Percentiles rank a stretch among this genome's conserved stretches.
Conservation (phyloP, 2,888 invertebrate genomes). For the Helobdella robusta region DNA sequence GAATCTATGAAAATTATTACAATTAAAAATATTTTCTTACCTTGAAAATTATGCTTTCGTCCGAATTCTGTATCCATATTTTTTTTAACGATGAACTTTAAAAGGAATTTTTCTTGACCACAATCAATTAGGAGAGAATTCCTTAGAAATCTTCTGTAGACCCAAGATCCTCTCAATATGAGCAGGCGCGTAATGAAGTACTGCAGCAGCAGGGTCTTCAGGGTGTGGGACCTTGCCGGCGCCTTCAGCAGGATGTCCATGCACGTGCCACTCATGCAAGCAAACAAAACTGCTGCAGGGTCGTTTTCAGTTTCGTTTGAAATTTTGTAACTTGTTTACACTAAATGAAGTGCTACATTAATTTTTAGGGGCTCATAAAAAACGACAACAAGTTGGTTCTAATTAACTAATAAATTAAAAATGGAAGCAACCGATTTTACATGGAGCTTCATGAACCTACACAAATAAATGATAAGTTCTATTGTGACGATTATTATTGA, state of each 20-base stretch:
- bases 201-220: constrained; percentile 30
- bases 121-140: background rate
- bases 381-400: no score
- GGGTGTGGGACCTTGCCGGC: constrained; percentile 32
- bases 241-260: constrained; percentile 23
- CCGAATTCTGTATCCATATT: constrained; percentile 31
- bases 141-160: constrained; percentile 9
- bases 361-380: no score
- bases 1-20: background rate
- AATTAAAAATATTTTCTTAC: background rate
- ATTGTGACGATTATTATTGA: no score
- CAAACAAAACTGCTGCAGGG: no score
- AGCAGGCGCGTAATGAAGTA: constrained; percentile 27
- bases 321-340: no score
- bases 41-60: constrained; percentile 24
- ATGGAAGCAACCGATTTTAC: no score
- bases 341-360: no score
- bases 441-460: no score
- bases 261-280: constrained; percentile 22
- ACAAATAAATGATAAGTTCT: no score
- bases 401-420: no score
- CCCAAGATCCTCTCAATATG: constrained; percentile 7
- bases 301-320: no score
- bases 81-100: constrained; percentile 15
- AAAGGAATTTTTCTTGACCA: constrained; percentile 28